Base-by-base conservation (phyloP, 2,113 vertebrate species). In the Anolis carolinensis region DNA sequence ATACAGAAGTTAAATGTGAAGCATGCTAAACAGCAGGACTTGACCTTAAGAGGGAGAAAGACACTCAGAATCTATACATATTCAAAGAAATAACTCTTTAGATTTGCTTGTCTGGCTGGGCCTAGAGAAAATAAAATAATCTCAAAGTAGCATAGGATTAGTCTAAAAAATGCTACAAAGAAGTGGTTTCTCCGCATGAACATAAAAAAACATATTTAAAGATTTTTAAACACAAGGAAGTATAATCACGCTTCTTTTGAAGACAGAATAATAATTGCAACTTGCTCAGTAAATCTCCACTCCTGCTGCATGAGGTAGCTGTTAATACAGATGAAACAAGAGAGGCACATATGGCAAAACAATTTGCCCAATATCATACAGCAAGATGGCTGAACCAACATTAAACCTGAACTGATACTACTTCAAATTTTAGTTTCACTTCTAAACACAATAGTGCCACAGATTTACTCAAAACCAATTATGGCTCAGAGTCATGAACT, bases 251-350 rank as follows among this genome's bases (percentile, higher is more conserved):
- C 71, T 92, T 62, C 25, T 68, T 32, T 32, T 1, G 27, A 72
- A 30, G 18, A 27, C 21, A 34, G 16, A 86, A 5, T 36, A 34
- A 59, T 39, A 70, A 36, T 16, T 86, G 39, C 68, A 79, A 48
- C 68, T 63, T 86, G 68, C 68, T 63, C 68, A 63, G 90, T 1
- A 6, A 88, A 79, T 21, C 75, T 86, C 91, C 89, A 89, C 11
- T 90, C 84, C 91, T 90, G 89, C 91, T 77, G 83, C 90, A 91
- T 94, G 94, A 95, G 94, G 94, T 95, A 95, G 94, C 92, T 94
- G 92, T 94, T 92, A 85, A 89, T 91, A 93, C 88, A 94, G 91
- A 92, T 90, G 90, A 93, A 90, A 84, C 92, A 95, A 93, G 88
- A 91, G 86, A 94, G 94, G 94, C 92, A 95, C 93, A 36, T 32